Evolutionary conservation across 2,888 invertebrate genomes (phyloP), one percentile per base, ranked within the genome.

Genomic region (Scrobipalpa costella): DNA sequence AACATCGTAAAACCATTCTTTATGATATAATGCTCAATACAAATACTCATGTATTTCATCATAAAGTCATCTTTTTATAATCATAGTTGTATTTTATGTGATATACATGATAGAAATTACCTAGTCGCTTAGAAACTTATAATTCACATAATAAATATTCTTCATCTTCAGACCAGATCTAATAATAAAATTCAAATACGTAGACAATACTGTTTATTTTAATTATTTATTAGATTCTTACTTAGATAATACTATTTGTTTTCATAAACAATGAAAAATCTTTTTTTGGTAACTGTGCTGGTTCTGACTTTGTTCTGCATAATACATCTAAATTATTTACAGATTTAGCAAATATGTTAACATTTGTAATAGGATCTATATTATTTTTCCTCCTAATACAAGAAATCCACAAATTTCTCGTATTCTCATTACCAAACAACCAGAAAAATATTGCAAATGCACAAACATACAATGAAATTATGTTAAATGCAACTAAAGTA

Each of bases 381-480:
- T 52, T 11, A 7, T 34, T 27, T 34, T 34, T 27, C n/a, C 34
- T 15, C n/a, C 33, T 34, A 11, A 55, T 7, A 15, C 55, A n/a
- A 6, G 33, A n/a, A 7, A 63, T 74, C 90, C 90, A 90, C 62
- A 86, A 63, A 36, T 75, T 73, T 68, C 89, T 77, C 0, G 90
- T 90, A 6, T 79, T 79, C 1, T 75, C 73, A 64, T 90, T 90
- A 1, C 86, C 90, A 63, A 88, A 85, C 6, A 90, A 73, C 90
- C 90, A 90, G 69, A 90, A 90, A 8, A 79, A 67, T 55, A 84
- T 84, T 0, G 89, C 81, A 44, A 82, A 71, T 0, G 83, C 82
- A 71, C 87, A 88, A 47, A 88, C 84, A 67, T 85, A 90, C 66
- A 86, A 72, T 0, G 82, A 68, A 0, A 80, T n/a, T 58, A 81